Percentiles rank a stretch among this genome's conserved stretches.
Evolutionary conservation across 2,888 invertebrate genomes (phyloP).

Genomic region (Ophion slaviceki): DNA sequence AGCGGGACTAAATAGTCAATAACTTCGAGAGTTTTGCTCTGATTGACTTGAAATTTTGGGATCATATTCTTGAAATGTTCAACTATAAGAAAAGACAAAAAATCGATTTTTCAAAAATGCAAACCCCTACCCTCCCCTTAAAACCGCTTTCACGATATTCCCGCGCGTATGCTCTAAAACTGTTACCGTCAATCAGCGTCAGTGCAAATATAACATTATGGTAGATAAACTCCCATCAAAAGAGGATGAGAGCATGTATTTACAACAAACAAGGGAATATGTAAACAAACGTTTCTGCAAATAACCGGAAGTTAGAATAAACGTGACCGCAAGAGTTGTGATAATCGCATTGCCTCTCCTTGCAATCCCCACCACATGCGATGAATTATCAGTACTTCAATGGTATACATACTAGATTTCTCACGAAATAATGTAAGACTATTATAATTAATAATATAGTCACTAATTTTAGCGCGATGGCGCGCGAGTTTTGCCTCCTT

Average conservation of each 20-base stretch:
- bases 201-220: too few species aligned
- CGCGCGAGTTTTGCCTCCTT: conserved; percentile 55
- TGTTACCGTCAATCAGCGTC: too few species aligned
- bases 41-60: too few species aligned
- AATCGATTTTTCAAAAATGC: too few species aligned
- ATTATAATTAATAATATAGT: conserved; percentile 51
- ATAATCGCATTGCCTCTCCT: conserved; percentile 39
- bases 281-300: conserved; percentile 29
- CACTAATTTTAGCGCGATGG: conserved; percentile 43
- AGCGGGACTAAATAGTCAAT: too few species aligned
- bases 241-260: conserved; percentile 3
- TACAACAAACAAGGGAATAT: conserved; percentile 16
- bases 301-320: conserved; percentile 60
- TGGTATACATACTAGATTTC: conserved; percentile 41
- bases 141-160: too few species aligned
- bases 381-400: conserved; percentile 35
- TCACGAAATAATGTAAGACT: conserved; percentile 35
- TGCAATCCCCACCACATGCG: conserved; percentile 3
- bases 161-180: too few species aligned
- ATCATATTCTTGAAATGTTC: too few species aligned
- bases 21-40: too few species aligned
- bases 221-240: too few species aligned
- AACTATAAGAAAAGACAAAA: too few species aligned
- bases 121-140: too few species aligned
- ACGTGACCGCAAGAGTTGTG: conserved; percentile 59